These are phyloP conservation scores for Ridgeia piscesae DNA, from an alignment of 1,140 invertebrate genomes.

Conservation along the genomic window DNA sequence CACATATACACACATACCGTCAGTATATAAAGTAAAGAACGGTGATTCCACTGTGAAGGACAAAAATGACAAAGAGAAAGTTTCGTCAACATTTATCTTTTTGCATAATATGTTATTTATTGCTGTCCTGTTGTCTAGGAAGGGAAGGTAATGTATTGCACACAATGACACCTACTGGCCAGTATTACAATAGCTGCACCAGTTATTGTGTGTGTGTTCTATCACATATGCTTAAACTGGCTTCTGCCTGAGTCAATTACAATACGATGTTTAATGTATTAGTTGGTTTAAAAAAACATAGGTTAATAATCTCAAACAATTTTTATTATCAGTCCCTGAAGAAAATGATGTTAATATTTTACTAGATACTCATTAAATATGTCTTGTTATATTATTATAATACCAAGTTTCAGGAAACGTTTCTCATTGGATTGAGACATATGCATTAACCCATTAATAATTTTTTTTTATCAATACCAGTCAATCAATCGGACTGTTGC, in stretches of 20 bases:
- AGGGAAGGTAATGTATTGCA: background rate
- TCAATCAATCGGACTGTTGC: background rate
- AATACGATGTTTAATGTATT: background rate
- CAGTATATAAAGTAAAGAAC: too few relatives aligned
- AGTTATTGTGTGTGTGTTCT: background rate
- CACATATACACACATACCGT: too few relatives aligned
- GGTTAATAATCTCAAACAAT: background rate
- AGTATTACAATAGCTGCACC: conserved; percentile 17
- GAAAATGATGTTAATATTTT: background rate
- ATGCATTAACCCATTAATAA: background rate
- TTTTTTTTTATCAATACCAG: background rate
- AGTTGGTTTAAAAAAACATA: background rate
- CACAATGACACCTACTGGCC: background rate
- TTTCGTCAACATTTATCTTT: too few relatives aligned
- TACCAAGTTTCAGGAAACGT: background rate
- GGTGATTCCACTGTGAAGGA: too few relatives aligned
- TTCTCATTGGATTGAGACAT: background rate
- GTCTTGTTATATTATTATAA: background rate
- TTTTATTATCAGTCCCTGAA: background rate
- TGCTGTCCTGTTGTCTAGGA: background rate
- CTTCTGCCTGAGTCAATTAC: background rate
- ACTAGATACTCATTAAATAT: conserved; percentile 16
- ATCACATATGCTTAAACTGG: background rate
- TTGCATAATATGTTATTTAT: too few relatives aligned
- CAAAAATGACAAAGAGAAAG: too few relatives aligned